Evolutionary conservation across 1,140 invertebrate genomes (phyloP).

Genomic region (Drosophila arizonae): DNA sequence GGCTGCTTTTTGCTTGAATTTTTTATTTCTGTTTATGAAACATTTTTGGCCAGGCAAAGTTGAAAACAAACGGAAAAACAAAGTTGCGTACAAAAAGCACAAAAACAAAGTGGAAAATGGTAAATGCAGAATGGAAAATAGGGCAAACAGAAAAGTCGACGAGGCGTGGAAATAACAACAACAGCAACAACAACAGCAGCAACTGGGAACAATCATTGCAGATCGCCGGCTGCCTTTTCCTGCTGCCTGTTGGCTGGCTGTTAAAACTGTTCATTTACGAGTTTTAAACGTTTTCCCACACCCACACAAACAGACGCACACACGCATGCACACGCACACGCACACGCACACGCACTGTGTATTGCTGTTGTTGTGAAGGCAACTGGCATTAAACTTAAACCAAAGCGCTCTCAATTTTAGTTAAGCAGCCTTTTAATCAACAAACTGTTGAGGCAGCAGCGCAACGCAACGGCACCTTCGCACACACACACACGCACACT

Average conservation of each 20-base stretch:
- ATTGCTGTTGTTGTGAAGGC: neutral
- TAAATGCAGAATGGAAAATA: conserved; percentile 7
- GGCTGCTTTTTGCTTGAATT: conserved; percentile 11
- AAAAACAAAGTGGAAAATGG: conserved; percentile 5
- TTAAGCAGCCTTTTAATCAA: conserved; percentile 76
- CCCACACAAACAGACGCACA: neutral
- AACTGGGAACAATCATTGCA: conserved; percentile 26
- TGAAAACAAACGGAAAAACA: conserved; percentile 36
- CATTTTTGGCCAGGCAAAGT: conserved; percentile 41
- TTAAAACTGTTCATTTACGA: conserved; percentile 49
- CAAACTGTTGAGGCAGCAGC: conserved; percentile 72
- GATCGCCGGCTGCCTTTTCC: conserved; percentile 15
- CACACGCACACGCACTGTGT: neutral
- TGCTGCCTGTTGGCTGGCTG: conserved; percentile 19
- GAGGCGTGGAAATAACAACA: conserved; percentile 16
- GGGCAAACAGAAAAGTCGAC: conserved; percentile 25
- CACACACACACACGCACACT: neutral
- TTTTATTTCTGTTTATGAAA: conserved; percentile 46
- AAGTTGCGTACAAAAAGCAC: conserved; percentile 33
- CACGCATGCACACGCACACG: neutral
- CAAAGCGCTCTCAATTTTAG: conserved; percentile 51
- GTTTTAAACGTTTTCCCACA: conserved; percentile 42
- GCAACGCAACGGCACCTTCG: conserved; percentile 9
- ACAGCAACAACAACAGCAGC: conserved; percentile 4
- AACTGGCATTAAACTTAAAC: conserved; percentile 44